Evolutionary conservation across 2,888 invertebrate species (phyloP), one percentile per base, ranked within the genome.

Genomic region (Blera fallax): DNA sequence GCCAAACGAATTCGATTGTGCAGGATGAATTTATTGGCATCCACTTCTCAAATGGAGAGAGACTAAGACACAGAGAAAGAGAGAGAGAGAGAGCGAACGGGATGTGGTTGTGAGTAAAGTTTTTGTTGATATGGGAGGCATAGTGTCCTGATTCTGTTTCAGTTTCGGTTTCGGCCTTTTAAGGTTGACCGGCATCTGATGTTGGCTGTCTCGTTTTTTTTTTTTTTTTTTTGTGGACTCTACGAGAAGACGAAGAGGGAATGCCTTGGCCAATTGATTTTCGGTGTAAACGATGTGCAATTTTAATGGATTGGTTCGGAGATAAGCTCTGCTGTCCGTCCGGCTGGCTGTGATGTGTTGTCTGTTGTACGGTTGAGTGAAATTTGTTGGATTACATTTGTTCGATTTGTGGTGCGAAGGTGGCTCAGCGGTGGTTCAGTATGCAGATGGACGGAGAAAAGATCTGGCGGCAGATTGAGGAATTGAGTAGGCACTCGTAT

Each of bases 261-360:
- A 91, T 91, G 90, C 91, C 91, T 91, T 89, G 89, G 91, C 90
- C 91, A 91, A 91, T 91, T 91, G 91, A 91, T 91, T 91, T 91
- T 91, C 90, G 91, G 91, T 91, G 91, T 91, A 91, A 91, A 91
- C 91, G 91, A 91, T 91, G 91, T 91, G 91, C 91, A 91, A 91
- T 91, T 91, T 91, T 91, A 91, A 91, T 91, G 91, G 91, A 91
- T 91, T 91, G 91, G 90, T 89, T 90, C 89, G 88, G 88, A 89
- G 91, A 91, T 91, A 91, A 91, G 91, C 82, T 62, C 72, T 45
- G 72, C 65, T 87, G 81, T 82, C 67, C 32, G 81, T 82, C 77
- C 56, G 85, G 18, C 58, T 72, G 64, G 24, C 32, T 32, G 70
- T 52, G 56, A 56, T 79, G 64, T 72, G 76, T 81, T 81, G 80